Evolutionary conservation across 2,888 invertebrate species (phyloP).

Genomic region (Zaprionus bogoriensis): DNA sequence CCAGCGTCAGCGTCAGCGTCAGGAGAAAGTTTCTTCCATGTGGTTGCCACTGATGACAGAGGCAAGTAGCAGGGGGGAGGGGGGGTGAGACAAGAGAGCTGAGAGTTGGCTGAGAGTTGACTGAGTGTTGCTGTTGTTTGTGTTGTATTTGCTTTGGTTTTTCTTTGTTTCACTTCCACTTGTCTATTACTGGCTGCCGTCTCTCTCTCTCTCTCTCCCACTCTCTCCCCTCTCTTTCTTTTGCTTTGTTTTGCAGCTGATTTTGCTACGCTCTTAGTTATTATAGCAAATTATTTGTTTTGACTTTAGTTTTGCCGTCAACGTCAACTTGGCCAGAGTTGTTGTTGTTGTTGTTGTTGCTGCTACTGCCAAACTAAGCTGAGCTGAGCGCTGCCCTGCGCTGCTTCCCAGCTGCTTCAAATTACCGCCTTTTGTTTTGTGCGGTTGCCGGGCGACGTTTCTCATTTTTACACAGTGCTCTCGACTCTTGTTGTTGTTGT

Average conservation of each 20-base stretch:
- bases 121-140: slow-evolving; percentile 15
- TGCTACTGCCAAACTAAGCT: slow-evolving; percentile 10
- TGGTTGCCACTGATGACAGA: background rate
- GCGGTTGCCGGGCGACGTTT: slow-evolving; percentile 53
- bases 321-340: slow-evolving; percentile 32
- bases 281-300: slow-evolving; percentile 77
- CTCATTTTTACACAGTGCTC: slow-evolving; percentile 48
- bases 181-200: slow-evolving; percentile 56
- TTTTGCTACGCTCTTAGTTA: slow-evolving; percentile 70
- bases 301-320: slow-evolving; percentile 68
- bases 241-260: slow-evolving; percentile 46
- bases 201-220: slow-evolving; percentile 17
- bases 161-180: slow-evolving; percentile 68
- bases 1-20: slow-evolving; percentile 36
- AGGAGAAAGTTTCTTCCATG: slow-evolving; percentile 12
- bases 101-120: background rate
- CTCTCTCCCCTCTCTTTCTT: slow-evolving; percentile 8
- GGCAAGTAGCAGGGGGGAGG: background rate
- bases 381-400: background rate
- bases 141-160: slow-evolving; percentile 47
- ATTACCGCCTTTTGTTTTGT: slow-evolving; percentile 67
- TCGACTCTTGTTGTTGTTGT: slow-evolving; percentile 23
- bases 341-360: slow-evolving; percentile 20
- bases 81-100: slow-evolving; percentile 31
- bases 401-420: slow-evolving; percentile 69